These are phyloP conservation scores for Eupristina koningsbergeri DNA, from an alignment of 1,140 invertebrate species.

Conservation along the genomic window DNA sequence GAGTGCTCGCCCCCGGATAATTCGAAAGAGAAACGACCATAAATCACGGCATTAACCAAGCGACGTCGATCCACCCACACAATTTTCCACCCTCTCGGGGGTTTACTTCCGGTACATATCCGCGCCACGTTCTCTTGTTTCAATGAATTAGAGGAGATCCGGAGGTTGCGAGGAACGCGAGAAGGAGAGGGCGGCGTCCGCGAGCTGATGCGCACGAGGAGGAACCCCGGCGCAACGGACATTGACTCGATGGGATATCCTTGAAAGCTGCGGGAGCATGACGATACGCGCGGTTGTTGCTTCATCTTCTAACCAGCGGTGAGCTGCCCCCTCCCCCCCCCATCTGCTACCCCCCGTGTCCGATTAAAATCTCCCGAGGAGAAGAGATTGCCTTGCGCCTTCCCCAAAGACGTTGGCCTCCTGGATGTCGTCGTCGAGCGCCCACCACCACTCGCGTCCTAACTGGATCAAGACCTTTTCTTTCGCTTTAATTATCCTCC, in stretches of 20 bases:
- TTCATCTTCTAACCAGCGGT: slow-evolving; percentile 36
- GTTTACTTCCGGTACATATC: background rate
- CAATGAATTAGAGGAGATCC: background rate
- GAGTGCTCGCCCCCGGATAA: too few relatives aligned
- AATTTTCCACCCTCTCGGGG: background rate
- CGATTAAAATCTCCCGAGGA: slow-evolving; percentile 8
- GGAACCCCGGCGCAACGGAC: slow-evolving; percentile 50
- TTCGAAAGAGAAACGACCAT: too few relatives aligned
- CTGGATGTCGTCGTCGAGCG: too few relatives aligned
- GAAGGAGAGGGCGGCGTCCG: background rate
- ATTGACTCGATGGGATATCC: slow-evolving; percentile 66
- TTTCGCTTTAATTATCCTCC: background rate
- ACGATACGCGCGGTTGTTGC: slow-evolving; percentile 55
- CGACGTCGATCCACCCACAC: too few relatives aligned
- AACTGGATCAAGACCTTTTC: background rate
- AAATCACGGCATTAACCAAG: too few relatives aligned
- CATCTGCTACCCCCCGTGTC: background rate
- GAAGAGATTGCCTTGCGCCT: too few relatives aligned
- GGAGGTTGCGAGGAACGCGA: too few relatives aligned
- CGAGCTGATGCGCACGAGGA: background rate
- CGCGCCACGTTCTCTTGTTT: background rate
- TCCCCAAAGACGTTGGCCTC: too few relatives aligned
- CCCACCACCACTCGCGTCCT: too few relatives aligned
- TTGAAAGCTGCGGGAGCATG: slow-evolving; percentile 67
- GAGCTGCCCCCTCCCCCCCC: background rate